phyloP scores from a whole-genome alignment of 2,888 invertebrate species.

The Schrankia costaestrigalis region DNA sequence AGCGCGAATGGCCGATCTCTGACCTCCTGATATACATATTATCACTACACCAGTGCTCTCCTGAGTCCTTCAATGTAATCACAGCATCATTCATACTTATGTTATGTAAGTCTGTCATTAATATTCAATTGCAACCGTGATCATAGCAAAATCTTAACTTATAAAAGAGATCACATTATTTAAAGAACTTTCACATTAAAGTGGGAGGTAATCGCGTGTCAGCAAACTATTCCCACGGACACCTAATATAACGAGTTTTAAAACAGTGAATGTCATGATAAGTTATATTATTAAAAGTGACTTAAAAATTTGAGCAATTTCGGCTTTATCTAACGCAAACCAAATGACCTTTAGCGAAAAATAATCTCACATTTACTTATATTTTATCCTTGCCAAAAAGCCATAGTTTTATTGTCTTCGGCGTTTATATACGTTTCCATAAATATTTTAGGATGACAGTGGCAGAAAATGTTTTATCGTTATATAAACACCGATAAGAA shows the following conservation, averaged over 20 bases:
- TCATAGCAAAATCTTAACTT: too few species aligned
- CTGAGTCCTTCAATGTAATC: constrained; percentile 33
- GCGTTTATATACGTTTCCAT: constrained; percentile 5
- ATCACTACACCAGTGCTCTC: constrained; percentile 43
- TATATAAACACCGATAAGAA: constrained; percentile 17
- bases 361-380: too few species aligned
- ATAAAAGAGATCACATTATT: constrained; percentile 17
- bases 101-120: not conserved
- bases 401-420: constrained; percentile 14
- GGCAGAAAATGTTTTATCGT: constrained; percentile 12
- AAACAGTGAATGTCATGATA: constrained; percentile 20
- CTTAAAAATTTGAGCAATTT: constrained; percentile 17
- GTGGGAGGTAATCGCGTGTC: constrained; percentile 43
- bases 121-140: too few species aligned
- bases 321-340: constrained; percentile 15
- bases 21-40: constrained; percentile 69
- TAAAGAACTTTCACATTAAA: constrained; percentile 42
- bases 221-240: constrained; percentile 39
- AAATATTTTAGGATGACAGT: constrained; percentile 6
- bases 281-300: constrained; percentile 19
- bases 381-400: too few species aligned
- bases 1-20: constrained; percentile 73
- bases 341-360: constrained; percentile 6
- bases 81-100: constrained; percentile 15
- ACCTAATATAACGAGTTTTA: constrained; percentile 25